Percentiles rank a stretch among this genome's conserved stretches.
phyloP scores from a whole-genome alignment of 1,140 invertebrate genomes.

The Drosophila ficusphila region DNA sequence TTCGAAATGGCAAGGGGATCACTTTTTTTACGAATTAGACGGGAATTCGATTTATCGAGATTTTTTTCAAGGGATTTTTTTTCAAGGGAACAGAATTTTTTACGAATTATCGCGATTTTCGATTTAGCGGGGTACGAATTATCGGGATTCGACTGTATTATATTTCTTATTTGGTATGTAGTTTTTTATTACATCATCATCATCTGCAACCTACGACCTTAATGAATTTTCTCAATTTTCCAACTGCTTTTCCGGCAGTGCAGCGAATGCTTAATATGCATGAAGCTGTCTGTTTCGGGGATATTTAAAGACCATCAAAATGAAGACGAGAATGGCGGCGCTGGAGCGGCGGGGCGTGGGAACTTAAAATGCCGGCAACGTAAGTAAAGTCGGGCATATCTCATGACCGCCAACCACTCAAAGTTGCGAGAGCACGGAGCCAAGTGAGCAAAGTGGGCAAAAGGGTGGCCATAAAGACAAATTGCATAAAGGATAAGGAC shows the following conservation, averaged over 20 bases:
- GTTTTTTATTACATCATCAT: too few species aligned
- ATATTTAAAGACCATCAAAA: constrained; percentile 65
- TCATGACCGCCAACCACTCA: constrained; percentile 53
- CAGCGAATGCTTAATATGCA: constrained; percentile 51
- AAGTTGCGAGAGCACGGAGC: constrained; percentile 33
- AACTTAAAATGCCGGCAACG: constrained; percentile 56
- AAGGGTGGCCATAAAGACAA: constrained; percentile 55
- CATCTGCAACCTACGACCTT: too few species aligned
- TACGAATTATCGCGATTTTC: too few species aligned
- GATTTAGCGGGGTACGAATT: too few species aligned
- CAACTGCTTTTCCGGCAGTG: background rate
- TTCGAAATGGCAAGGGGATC: too few species aligned
- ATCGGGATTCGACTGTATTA: too few species aligned
- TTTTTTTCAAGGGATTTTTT: too few species aligned
- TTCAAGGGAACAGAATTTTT: too few species aligned
- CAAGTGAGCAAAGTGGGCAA: constrained; percentile 39
- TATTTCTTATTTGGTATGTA: too few species aligned
- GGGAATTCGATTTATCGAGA: too few species aligned
- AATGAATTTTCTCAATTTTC: background rate
- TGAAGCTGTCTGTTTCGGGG: constrained; percentile 31
- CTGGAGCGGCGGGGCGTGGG: constrained; percentile 7
- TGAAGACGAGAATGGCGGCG: constrained; percentile 8
- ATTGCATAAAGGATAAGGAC: constrained; percentile 67
- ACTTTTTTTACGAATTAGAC: too few species aligned
- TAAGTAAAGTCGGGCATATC: constrained; percentile 48